Evolutionary conservation across 2,113 vertebrate genomes (phyloP), one percentile per base, ranked within the genome.

Genomic region (Zapus hudsonius): DNA sequence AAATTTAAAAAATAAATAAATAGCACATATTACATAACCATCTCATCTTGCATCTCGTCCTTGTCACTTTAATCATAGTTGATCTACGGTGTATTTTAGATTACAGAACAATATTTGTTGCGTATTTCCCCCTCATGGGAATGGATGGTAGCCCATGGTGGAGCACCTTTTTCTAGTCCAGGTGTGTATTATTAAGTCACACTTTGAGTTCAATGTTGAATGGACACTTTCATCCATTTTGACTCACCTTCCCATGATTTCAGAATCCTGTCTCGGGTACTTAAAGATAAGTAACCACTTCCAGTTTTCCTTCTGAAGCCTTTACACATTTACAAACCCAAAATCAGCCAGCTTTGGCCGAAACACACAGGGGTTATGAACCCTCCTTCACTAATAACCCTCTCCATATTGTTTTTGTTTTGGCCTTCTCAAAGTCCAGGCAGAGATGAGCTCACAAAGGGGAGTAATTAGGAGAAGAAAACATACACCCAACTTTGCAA

Each of bases 381-480:
- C 38, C 5, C 79, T 25, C 27, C 25, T 90, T 42, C 6, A 5
- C 9, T 52, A 52, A 89, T 31, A 89, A 38, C 8, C 25, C 19
- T 6, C 1, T 55, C 42, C 7, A 72, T 84, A 29, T 47, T 57
- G 33, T 63, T 29, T 52, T 64, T 25, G 5, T 0, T n/a, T 75
- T 86, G 85, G 40, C 13, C 19, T 86, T 87, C n/a, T 5, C 3
- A 89, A 11, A 12, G 11, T 5, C 25, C 27, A 66, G 94, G 27
- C 38, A 86, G 75, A 72, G 66, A 86, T 89, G 84, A 92, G 15
- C 47, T 23, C 11, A 61, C 44, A 44, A 67, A 97, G 75, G 66
- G 92, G 4, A 23, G 40, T 92, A 93, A 96, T 96, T 92, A 96
- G 73, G 81, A 96, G 97, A 91, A 81, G 67, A 78, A 57, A 96